Percentiles rank a stretch among this genome's conserved stretches.
phyloP scores from a whole-genome alignment of 2,113 vertebrate genomes.

The Emydocephalus ijimae region DNA sequence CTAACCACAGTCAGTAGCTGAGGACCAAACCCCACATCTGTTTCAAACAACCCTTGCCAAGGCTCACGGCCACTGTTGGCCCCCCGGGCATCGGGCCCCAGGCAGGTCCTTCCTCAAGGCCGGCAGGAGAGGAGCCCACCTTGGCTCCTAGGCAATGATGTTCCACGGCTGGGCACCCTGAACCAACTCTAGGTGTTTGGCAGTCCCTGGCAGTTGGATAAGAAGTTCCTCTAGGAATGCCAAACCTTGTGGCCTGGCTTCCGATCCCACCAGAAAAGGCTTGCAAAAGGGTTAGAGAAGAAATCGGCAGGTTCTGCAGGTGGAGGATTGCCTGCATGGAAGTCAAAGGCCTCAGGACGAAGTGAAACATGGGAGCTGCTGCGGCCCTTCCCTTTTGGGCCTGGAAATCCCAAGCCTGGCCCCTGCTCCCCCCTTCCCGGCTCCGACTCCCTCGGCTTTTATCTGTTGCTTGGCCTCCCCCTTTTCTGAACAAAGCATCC shows the following conservation, averaged over 20 bases:
- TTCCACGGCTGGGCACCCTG: neutral
- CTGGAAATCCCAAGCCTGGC: neutral
- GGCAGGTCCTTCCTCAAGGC: too few species aligned
- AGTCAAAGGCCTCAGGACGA: neutral
- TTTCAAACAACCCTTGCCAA: neutral
- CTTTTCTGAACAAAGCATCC: neutral
- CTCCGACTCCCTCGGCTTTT: neutral
- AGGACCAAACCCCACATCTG: neutral
- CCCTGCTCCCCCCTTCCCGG: too few species aligned
- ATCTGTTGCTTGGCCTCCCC: too few species aligned
- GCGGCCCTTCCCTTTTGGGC: neutral
- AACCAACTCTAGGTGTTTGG: neutral
- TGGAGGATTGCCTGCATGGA: neutral
- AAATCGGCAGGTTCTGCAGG: neutral
- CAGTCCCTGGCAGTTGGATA: neutral
- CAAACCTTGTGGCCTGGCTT: neutral
- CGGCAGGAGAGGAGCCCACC: neutral
- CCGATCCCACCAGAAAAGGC: neutral
- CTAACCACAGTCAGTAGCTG: neutral
- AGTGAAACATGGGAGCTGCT: neutral
- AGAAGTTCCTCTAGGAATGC: neutral
- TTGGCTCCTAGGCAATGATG: neutral
- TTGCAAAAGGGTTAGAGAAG: neutral
- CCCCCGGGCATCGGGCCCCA: neutral
- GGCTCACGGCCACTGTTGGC: neutral